Evolutionary conservation across 2,797 vertebrate species (phyloP), one percentile per base, ranked within the genome.

Genomic region (Liasis olivaceus): DNA sequence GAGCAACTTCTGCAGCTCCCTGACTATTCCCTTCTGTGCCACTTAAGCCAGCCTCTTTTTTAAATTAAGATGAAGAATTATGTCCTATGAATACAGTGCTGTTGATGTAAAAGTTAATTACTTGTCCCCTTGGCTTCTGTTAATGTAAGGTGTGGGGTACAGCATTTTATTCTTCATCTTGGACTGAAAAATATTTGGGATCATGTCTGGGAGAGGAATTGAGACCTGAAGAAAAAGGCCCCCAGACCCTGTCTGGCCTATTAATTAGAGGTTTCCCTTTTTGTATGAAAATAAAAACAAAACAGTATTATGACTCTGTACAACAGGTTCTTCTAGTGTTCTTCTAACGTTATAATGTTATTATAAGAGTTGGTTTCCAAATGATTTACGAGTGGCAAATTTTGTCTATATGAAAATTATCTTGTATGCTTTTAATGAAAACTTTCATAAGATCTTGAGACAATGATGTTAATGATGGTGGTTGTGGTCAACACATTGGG

Each of bases 351-450:
- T 36, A 36, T 36, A 36, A 9, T 59, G 2, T 92, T 58, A 14
- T 58, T 95, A 94, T 84, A 92, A 62, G 89, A 87, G 2, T 31
- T 81, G 64, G 5, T 54, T 94, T 95, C 85, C 90, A 5, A 51
- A 51, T 51, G 47, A 6, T 51, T 51, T 51, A 51, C 88, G 93
- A 66, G 90, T 92, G 90, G 88, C 94, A 93, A 93, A 92, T 95
- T 92, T 28, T 95, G n/a, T 93, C n/a, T 92, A 89, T 94, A 90
- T 88, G 93, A 87, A 94, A 69, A 96, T 87, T 95, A 91, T 64
- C 88, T 90, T 94, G 0, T 93, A 56, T 95, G 88, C 94, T 28
- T 93, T 47, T 56, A 42, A 77, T 36, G 72, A 94, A 85, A 0
- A 0, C 0, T 0, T 96, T 95, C 92, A 95, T 92, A 89, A 92